Base-by-base conservation (phyloP, 2,888 invertebrate species). In the Eupithecia centaureata region DNA sequence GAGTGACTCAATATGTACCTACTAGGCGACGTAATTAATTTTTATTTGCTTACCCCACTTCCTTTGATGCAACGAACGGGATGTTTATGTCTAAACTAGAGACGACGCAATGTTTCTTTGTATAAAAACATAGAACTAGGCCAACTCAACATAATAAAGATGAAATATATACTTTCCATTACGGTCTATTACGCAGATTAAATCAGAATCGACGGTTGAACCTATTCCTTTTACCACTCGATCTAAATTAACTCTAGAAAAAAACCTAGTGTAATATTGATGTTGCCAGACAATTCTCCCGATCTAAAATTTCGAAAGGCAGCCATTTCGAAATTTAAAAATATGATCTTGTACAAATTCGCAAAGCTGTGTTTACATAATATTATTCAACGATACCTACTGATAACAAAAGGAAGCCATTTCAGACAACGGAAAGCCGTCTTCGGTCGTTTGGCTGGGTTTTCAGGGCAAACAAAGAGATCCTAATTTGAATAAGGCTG, bases 41-140 rank as follows among this genome's bases (percentile, higher is more conserved):
- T 84, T 81, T 85, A 86, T 87, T 87, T 83, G 82, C 82, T 84
- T 86, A 87, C 81, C 86, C 86, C 76, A 86, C 76, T 88, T 89
- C 84, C 82, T 85, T 80, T 79, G 77, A 77, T 77, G 74, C 73
- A 82, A 47, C 86, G 86, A 82, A 47, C 86, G 86, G 89, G 88
- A 90, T 89, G 90, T 90, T 91, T 90, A 86, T 82, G 82, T 82
- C 80, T 78, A 73, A 80, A 76, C 75, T 76, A 74, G 73, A 77
- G 42, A 76, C 80, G 67, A 77, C 77, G 83, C 84, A 84, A 87
- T 88, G 87, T 88, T 89, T 88, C 86, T 87, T 88, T 88, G 82
- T 79, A 84, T 86, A 82, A 86, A 87, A 90, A 88, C 84, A 86
- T 76, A 74, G 77, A 83, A 87, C 79, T 86, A 76, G 86, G 85